phyloP scores from a whole-genome alignment of 2,888 invertebrate genomes.

The Lasius platythorax region DNA sequence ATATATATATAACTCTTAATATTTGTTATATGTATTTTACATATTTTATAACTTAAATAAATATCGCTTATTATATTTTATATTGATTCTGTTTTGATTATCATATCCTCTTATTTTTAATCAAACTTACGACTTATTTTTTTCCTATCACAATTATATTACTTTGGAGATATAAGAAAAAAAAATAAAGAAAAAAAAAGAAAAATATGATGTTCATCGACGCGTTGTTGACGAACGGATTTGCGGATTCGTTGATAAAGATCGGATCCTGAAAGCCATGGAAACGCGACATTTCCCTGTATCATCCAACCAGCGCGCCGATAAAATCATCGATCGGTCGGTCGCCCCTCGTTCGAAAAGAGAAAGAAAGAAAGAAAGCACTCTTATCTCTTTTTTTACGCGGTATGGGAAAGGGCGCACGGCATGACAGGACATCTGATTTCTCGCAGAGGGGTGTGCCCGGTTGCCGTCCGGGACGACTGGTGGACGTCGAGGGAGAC shows the following conservation, averaged over 20 bases:
- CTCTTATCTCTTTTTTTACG: conserved; percentile 18
- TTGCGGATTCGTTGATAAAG: background rate
- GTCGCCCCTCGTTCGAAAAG: conserved; percentile 43
- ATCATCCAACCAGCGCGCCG: background rate
- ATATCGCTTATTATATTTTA: background rate
- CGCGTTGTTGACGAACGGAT: background rate
- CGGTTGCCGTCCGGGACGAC: conserved; percentile 84
- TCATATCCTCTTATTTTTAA: background rate
- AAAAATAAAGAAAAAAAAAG: background rate
- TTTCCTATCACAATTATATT: background rate
- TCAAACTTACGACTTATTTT: background rate
- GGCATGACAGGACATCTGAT: conserved; percentile 80
- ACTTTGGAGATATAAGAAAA: background rate
- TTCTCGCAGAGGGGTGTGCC: conserved; percentile 84
- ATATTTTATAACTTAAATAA: background rate
- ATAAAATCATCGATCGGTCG: conserved; percentile 50
- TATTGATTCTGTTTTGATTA: background rate
- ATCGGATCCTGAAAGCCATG: background rate
- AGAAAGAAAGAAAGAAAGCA: conserved; percentile 11
- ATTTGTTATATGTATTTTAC: background rate
- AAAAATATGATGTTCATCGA: background rate
- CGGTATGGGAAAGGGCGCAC: conserved; percentile 58
- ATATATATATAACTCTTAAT: background rate
- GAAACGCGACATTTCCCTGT: background rate
- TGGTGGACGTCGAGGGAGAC: conserved; percentile 85